Evolutionary conservation across 2,888 invertebrate species (phyloP), one percentile per base, ranked within the genome.

Genomic region (Tuta absoluta): DNA sequence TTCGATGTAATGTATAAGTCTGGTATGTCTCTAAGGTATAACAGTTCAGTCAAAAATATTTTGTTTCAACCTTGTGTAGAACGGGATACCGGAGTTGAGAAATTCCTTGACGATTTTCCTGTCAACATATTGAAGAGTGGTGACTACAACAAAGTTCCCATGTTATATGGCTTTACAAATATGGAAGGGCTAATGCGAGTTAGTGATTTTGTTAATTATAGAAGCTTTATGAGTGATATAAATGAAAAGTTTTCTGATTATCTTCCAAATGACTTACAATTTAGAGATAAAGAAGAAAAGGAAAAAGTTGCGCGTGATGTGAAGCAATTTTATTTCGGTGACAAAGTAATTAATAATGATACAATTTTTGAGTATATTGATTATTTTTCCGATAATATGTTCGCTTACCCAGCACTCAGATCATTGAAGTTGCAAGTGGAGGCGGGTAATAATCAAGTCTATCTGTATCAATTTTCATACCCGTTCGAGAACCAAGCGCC

Each of bases 171-270:
- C 0, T 80, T 85, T 68, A 60, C 80, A 10, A 74, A 79, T 14
- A 82, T 81, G 84, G 85, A 85, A 71, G 85, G 85, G 5, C 64
- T 79, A 21, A 3, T 79, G 1, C 37, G 59, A 5, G 41, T 41
- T 1, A 10, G 7, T 1, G 10, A n/a, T n/a, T n/a, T n/a, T n/a
- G n/a, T 7, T 8, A 10, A 10, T 10, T 33, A 33, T 10, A 10
- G 10, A 3, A 8, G 1, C 10, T 56, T 56, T 38, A 21, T 33
- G n/a, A 10, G 17, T 2, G 58, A 37, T 8, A 80, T 86, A 80
- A 85, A 84, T 66, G 68, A 75, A n/a, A 79, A 79, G 1, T 84
- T 87, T 66, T 74, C 78, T 0, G 76, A 82, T 7, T 83, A 82
- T 65, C 66, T 86, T 21, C 84, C 86, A 0, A 70, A 68, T 48